Evolutionary conservation across 2,113 vertebrate genomes (phyloP).

Genomic region (Leptocoma aspasia): DNA sequence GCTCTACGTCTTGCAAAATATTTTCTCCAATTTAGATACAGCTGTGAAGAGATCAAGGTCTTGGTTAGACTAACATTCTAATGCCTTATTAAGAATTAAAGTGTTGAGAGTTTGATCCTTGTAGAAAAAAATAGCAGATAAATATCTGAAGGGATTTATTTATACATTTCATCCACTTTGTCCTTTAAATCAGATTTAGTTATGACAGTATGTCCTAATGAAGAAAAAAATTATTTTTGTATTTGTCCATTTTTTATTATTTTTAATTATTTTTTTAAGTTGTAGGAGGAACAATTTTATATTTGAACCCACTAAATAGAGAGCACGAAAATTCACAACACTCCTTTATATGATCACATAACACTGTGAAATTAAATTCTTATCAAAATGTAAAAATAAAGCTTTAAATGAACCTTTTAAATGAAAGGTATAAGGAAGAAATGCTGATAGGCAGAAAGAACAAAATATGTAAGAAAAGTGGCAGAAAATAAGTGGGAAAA

Average conservation of each 20-base stretch:
- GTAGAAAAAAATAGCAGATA: neutral
- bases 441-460: neutral
- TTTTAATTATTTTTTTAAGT: neutral
- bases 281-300: neutral
- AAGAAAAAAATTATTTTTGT: neutral
- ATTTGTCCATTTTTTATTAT: neutral
- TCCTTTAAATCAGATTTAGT: neutral
- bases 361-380: neutral
- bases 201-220: neutral
- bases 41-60: neutral
- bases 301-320: neutral
- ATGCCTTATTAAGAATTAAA: neutral
- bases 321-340: neutral
- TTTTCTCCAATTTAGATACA: neutral
- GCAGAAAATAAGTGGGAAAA: neutral
- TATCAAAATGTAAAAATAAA: neutral
- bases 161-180: fast-evolving
- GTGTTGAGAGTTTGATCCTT: neutral
- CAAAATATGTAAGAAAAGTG: neutral
- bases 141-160: neutral
- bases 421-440: neutral
- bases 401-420: neutral
- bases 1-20: neutral
- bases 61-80: neutral
- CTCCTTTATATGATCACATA: neutral